Conservation (phyloP, 1,140 invertebrate species). For the Gonioctena quinquepunctata region DNA sequence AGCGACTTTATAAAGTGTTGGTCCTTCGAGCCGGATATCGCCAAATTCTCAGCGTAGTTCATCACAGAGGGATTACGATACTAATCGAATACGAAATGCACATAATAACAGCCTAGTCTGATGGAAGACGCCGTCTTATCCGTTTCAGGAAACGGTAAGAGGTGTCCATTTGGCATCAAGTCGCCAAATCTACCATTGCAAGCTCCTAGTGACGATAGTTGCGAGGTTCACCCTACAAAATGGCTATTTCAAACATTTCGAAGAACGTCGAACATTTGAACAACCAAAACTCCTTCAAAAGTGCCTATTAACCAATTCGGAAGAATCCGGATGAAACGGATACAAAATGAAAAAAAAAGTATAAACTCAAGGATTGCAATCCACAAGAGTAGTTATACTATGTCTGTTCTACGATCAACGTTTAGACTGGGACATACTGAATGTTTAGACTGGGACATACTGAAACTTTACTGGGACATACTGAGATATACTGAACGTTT, state of each 20-base stretch:
- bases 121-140: slow-evolving; percentile 44
- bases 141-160: slow-evolving; percentile 53
- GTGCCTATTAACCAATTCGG: background rate
- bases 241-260: slow-evolving; percentile 25
- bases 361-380: too few relatives aligned
- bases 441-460: too few relatives aligned
- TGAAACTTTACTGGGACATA: too few relatives aligned
- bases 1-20: too few relatives aligned
- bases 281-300: background rate
- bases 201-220: slow-evolving; percentile 35
- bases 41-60: too few relatives aligned
- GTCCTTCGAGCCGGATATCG: too few relatives aligned
- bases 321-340: too few relatives aligned
- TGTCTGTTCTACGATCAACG: too few relatives aligned
- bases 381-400: too few relatives aligned
- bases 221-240: slow-evolving; percentile 50
- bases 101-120: slow-evolving; percentile 50
- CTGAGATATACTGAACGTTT: too few relatives aligned
- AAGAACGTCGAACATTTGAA: background rate
- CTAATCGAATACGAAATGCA: slow-evolving; percentile 42
- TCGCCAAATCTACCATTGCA: slow-evolving; percentile 36
- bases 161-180: slow-evolving; percentile 31
- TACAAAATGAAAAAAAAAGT: too few relatives aligned
- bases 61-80: background rate
- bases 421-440: too few relatives aligned